These are phyloP conservation scores for Oxyscelio sp. DNA, from an alignment of 2,888 invertebrate species.

Conservation along the genomic window DNA sequence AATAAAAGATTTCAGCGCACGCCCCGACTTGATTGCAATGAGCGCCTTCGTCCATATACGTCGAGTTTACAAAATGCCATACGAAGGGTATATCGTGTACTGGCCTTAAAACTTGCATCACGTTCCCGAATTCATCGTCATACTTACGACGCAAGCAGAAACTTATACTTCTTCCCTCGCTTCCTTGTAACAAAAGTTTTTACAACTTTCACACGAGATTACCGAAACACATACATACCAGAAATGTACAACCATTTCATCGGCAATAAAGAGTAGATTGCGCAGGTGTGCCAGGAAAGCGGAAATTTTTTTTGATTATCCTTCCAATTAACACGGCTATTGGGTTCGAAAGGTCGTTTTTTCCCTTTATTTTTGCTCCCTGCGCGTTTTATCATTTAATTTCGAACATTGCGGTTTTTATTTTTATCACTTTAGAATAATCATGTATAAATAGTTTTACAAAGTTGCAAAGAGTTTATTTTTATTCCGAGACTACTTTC, in stretches of 20 bases:
- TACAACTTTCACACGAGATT: no score
- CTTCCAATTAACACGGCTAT: no score
- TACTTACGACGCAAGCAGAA: no score
- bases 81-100: constrained; percentile 47
- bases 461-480: constrained; percentile 44
- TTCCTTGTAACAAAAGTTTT: no score
- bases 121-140: constrained; percentile 74
- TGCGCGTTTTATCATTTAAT: background rate
- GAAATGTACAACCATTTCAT: no score
- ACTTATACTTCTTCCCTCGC: no score
- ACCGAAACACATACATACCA: no score
- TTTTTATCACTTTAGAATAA: constrained; percentile 38
- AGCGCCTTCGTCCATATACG: constrained; percentile 51
- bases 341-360: background rate
- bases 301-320: no score
- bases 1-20: constrained; percentile 60
- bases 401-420: constrained; percentile 8
- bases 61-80: constrained; percentile 59
- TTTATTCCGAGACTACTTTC: constrained; percentile 53
- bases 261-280: no score
- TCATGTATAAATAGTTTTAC: constrained; percentile 48
- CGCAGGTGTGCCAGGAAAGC: no score
- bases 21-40: constrained; percentile 63
- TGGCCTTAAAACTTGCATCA: constrained; percentile 73
- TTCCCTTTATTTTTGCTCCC: background rate